phyloP scores from a whole-genome alignment of 2,797 vertebrate species.

The Hoplostethus mediterraneus region DNA sequence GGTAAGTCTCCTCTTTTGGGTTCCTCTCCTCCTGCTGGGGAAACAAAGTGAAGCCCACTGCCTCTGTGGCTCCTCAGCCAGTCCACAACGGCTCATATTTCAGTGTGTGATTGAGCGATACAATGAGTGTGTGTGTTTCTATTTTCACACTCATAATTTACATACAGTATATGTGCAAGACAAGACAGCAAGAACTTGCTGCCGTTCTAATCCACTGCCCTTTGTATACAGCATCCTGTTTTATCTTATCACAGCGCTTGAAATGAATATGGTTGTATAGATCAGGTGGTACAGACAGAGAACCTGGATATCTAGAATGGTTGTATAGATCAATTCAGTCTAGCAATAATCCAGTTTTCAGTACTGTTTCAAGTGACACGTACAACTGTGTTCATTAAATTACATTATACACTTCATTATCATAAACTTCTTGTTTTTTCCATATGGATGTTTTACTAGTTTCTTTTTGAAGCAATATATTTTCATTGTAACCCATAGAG shows the following conservation, averaged over 20 bases:
- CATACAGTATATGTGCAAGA: conserved; percentile 40
- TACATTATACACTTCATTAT: conserved; percentile 25
- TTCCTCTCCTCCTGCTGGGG: conserved; percentile 78
- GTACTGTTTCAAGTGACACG: conserved; percentile 47
- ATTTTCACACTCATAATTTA: conserved; percentile 52
- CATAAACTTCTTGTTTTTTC: conserved; percentile 33
- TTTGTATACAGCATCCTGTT: conserved; percentile 33
- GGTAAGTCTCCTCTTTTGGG: conserved; percentile 87
- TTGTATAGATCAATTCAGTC: conserved; percentile 12
- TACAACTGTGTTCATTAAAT: conserved; percentile 44
- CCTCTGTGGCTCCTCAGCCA: conserved; percentile 32
- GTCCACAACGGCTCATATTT: conserved; percentile 45
- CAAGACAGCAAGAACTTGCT: conserved; percentile 36
- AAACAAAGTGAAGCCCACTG: conserved; percentile 73
- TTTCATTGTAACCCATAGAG: conserved; percentile 42
- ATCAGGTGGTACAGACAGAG: conserved; percentile 29
- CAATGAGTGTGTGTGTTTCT: conserved; percentile 36
- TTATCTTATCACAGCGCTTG: conserved; percentile 31
- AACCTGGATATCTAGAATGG: conserved; percentile 16
- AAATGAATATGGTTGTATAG: no score
- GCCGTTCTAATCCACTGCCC: conserved; percentile 47
- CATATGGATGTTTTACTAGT: conserved; percentile 29
- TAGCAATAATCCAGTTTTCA: conserved; percentile 36
- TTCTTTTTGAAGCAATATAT: conserved; percentile 32
- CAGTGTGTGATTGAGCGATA: conserved; percentile 44